phyloP scores from a whole-genome alignment of 2,888 invertebrate genomes.

The Parthenolecanium corni region DNA sequence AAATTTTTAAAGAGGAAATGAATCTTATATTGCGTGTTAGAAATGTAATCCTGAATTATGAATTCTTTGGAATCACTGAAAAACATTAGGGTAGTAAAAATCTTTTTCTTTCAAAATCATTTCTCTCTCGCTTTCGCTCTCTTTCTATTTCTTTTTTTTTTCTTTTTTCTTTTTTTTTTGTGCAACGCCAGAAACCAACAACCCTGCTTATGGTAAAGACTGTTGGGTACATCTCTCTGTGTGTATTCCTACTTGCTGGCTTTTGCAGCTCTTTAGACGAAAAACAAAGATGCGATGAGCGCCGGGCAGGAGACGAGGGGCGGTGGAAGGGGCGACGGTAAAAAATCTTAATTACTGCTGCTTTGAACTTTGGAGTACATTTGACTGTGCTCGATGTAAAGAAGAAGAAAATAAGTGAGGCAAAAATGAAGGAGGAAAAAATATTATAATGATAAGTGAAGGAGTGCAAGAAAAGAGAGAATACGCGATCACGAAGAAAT shows the following conservation, averaged over 20 bases:
- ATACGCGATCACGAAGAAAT: background rate
- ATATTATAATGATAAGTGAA: background rate
- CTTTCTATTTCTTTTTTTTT: too few species aligned
- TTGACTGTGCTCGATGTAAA: conserved; percentile 1
- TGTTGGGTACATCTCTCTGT: conserved; percentile 10
- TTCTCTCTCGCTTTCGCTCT: background rate
- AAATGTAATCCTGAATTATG: too few species aligned
- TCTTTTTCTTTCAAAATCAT: background rate
- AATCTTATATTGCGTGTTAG: too few species aligned
- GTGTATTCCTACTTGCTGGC: conserved; percentile 11
- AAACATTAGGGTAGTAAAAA: conserved; percentile 22
- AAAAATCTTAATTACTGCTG: conserved; percentile 26
- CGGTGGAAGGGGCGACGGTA: background rate
- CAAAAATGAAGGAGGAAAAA: background rate
- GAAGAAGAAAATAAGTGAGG: background rate
- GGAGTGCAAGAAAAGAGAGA: background rate
- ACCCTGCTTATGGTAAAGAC: conserved; percentile 16
- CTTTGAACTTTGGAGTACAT: conserved; percentile 25
- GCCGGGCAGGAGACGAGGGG: background rate
- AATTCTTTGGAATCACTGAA: conserved; percentile 15
- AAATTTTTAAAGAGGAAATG: too few species aligned
- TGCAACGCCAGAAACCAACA: too few species aligned
- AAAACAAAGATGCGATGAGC: background rate
- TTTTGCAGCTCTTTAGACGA: conserved; percentile 19
- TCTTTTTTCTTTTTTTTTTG: too few species aligned